Conservation (phyloP, 2,888 invertebrate species). For the Ophioninae sp. region DNA sequence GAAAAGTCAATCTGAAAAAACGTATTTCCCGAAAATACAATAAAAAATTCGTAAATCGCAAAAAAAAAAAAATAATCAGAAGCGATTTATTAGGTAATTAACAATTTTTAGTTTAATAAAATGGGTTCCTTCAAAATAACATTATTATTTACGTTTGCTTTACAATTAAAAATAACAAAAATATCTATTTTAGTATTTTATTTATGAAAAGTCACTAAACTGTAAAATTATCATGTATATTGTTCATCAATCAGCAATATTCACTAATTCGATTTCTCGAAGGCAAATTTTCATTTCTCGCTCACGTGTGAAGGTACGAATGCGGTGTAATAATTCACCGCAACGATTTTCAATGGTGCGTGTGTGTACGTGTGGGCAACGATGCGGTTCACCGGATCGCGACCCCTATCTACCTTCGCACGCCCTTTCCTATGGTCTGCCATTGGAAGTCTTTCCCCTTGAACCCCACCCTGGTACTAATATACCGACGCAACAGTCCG, state of each 20-base stretch:
- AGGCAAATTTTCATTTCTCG: background rate
- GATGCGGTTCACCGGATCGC: slow-evolving; percentile 49
- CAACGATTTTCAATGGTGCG: slow-evolving; percentile 51
- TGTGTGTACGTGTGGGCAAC: slow-evolving; percentile 38
- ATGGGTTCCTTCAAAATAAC: background rate
- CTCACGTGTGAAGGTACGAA: slow-evolving; percentile 23
- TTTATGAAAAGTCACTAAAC: too few species aligned
- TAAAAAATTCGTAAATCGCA: too few species aligned
- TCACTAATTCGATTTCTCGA: background rate
- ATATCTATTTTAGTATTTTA: too few species aligned
- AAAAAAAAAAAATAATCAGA: too few species aligned
- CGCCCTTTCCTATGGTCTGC: slow-evolving; percentile 14
- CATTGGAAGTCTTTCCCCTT: slow-evolving; percentile 12
- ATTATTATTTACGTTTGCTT: too few species aligned
- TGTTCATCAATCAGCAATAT: background rate
- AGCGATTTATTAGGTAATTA: too few species aligned
- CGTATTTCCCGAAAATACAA: too few species aligned
- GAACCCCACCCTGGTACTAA: slow-evolving; percentile 22
- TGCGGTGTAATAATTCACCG: slow-evolving; percentile 40
- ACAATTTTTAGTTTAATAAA: too few species aligned
- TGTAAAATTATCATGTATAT: too few species aligned
- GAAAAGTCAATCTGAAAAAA: too few species aligned
- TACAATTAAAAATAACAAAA: too few species aligned
- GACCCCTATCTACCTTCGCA: slow-evolving; percentile 30
- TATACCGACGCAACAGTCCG: slow-evolving; percentile 58